Evolutionary conservation across 2,888 invertebrate species (phyloP), one percentile per base, ranked within the genome.

Genomic region (Herminia tarsipennalis): DNA sequence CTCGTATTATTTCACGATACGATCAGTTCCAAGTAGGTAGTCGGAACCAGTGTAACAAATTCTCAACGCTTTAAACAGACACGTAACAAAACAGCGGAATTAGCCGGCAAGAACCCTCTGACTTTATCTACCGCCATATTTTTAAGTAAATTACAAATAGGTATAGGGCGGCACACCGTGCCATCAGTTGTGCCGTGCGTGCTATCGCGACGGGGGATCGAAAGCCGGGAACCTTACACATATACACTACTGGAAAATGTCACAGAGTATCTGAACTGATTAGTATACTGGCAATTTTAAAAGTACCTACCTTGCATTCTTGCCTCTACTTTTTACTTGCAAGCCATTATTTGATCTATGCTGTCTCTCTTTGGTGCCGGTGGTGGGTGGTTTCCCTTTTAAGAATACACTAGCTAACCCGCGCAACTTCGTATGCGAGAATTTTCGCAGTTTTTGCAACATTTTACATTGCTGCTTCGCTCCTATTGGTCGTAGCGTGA

Each of bases 101-200:
- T 83, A 87, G 82, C 78, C 73, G 76, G 73, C 68, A 76, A 76
- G 78, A 75, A 79, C 74, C 66, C 75, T 70, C 74, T 74, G 59
- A 65, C 73, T 77, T 82, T 88, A 88, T 89, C 88, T 85, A 65
- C 63, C 66, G 74, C 82, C 82, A 88, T 89, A 89, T 90, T 90
- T 90, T 90, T 84, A 83, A 87, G 85, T 89, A 88, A 88, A 90
- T 89, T 90, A 90, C 89, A 87, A 89, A 90, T 87, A 88, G 87
- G 88, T 82, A 83, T 76, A 79, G 77, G 78, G 81, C 69, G 66
- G 57, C 52, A 67, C 70, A 67, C 72, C 73, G 79, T 78, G 73
- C 80, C 85, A 83, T 86, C 83, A 77, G 78, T 78, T 75, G 72
- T 86, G 83, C 86, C 89, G 89, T 90, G 89, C 83, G 82, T 83